A percentile compares a stretch with the other conserved stretches of the same genome.
phyloP scores from a whole-genome alignment of 2,113 vertebrate genomes.

The Alces alces region DNA sequence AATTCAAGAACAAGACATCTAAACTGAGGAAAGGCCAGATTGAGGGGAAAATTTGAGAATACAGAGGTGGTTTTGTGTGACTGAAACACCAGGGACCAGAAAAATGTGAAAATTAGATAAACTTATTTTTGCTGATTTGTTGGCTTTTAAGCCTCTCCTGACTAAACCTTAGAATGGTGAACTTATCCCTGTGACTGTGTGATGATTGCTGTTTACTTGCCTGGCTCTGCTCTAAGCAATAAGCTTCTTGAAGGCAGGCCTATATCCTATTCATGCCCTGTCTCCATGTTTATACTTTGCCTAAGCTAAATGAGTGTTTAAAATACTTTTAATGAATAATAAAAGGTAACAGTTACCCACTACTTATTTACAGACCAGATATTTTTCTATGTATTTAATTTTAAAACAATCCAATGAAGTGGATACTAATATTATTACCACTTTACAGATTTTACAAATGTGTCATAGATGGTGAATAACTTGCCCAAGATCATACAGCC shows the following conservation, averaged over 20 bases:
- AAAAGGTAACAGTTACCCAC: background rate
- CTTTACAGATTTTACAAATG: background rate
- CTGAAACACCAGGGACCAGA: background rate
- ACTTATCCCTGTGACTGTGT: rapidly evolving
- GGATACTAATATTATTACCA: background rate
- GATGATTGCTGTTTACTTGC: background rate
- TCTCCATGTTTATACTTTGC: background rate
- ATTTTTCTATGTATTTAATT: background rate
- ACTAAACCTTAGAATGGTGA: background rate
- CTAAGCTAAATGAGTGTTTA: background rate
- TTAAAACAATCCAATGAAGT: background rate
- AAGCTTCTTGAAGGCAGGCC: background rate
- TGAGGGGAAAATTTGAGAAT: background rate
- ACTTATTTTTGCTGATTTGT: background rate
- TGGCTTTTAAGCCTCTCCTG: background rate
- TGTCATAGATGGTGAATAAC: background rate
- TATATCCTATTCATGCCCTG: background rate
- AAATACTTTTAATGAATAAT: background rate
- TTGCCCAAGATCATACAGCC: background rate
- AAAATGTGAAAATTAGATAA: background rate
- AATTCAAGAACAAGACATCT: background rate
- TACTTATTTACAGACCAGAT: background rate
- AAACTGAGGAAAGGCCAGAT: background rate
- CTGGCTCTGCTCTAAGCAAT: background rate
- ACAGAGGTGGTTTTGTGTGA: background rate